Percentiles rank a stretch among this genome's conserved stretches.
These are phyloP conservation scores for Pogonocichla stellata DNA, from an alignment of 2,113 vertebrate species.

Conservation along the genomic window DNA sequence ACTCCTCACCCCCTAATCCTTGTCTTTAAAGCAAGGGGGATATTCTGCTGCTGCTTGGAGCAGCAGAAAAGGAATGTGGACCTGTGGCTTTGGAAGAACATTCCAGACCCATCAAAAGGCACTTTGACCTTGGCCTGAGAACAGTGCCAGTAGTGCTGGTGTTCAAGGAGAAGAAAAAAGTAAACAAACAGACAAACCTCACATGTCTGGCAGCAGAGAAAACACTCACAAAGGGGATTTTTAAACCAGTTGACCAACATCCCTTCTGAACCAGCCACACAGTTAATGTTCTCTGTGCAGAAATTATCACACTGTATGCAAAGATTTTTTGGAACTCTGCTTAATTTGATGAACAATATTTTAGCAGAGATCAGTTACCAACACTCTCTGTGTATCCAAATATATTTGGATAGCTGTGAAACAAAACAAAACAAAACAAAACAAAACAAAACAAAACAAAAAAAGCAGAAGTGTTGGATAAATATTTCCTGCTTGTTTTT, in stretches of 20 bases:
- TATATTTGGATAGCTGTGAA: background rate
- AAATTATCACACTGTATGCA: background rate
- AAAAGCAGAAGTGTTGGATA: constrained; percentile 5
- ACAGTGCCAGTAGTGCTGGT: background rate
- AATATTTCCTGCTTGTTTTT: constrained; percentile 9
- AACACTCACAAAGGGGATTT: background rate
- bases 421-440: background rate
- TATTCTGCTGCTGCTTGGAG: background rate
- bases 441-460: background rate
- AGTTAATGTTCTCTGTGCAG: background rate
- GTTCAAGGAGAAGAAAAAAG: background rate
- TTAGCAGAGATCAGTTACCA: background rate
- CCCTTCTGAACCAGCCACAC: background rate
- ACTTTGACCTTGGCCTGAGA: background rate
- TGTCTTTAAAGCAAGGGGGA: background rate
- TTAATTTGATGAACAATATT: background rate
- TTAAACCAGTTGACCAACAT: background rate
- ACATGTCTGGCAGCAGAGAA: background rate
- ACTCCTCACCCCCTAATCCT: background rate
- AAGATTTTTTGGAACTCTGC: background rate
- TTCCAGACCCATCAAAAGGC: background rate
- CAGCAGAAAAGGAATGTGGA: background rate
- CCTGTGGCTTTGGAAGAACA: background rate
- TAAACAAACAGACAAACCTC: background rate
- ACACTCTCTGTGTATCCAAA: background rate